A percentile compares a stretch with the other conserved stretches of the same genome.
phyloP scores from a whole-genome alignment of 2,113 vertebrate species.

The Athene noctua region DNA sequence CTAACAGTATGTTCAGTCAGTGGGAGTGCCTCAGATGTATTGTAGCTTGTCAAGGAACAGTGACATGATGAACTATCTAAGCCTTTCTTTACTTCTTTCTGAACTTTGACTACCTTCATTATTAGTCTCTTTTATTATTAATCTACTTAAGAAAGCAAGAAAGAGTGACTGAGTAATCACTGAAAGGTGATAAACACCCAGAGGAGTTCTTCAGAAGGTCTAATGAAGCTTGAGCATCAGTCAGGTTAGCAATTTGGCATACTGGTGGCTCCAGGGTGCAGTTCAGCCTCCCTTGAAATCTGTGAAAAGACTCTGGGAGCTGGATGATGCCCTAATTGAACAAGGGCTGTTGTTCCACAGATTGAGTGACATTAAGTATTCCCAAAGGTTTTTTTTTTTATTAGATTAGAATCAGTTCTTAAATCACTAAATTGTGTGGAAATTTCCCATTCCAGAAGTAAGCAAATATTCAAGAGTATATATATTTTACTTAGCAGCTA shows the following conservation, averaged over 20 bases:
- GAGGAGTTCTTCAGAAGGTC: background rate
- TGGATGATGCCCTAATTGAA: slow-evolving; percentile 18
- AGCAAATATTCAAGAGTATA: slow-evolving; percentile 60
- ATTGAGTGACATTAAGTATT: slow-evolving; percentile 36
- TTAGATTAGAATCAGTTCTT: slow-evolving; percentile 58
- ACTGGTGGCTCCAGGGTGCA: background rate
- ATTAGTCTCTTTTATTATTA: background rate
- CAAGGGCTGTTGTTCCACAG: slow-evolving; percentile 33
- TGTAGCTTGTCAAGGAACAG: background rate
- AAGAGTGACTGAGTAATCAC: background rate
- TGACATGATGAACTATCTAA: background rate
- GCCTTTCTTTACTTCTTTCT: background rate
- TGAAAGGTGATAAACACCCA: background rate
- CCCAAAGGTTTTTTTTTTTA: background rate
- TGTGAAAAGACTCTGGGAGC: background rate
- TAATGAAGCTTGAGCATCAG: background rate
- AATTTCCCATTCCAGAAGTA: slow-evolving; percentile 63
- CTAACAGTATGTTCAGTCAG: background rate
- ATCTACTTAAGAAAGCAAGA: background rate
- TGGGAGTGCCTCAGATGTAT: background rate
- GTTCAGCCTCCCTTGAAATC: background rate
- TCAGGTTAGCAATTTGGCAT: background rate
- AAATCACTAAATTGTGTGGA: slow-evolving; percentile 58
- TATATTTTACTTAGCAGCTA: slow-evolving; percentile 66
- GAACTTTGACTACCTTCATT: background rate